Evolutionary conservation across 2,797 vertebrate genomes (phyloP).

Genomic region (Chaenodraco wilsoni): DNA sequence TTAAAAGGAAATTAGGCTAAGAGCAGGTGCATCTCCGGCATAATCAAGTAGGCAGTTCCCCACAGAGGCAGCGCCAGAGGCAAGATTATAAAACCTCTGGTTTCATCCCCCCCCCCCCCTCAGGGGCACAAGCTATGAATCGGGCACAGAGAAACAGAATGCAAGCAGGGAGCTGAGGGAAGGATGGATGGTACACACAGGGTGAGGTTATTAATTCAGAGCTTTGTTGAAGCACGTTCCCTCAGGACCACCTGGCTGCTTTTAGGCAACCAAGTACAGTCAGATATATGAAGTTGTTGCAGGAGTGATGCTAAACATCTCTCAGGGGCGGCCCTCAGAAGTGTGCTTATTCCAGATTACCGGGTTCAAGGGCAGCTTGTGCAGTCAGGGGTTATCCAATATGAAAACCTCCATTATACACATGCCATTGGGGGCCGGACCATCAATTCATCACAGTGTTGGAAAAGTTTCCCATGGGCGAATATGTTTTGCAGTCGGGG

Average conservation of each 20-base stretch:
- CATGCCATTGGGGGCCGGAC: slow-evolving; percentile 33
- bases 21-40: slow-evolving; percentile 63
- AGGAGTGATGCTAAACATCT: slow-evolving; percentile 51
- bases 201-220: slow-evolving; percentile 62
- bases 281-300: slow-evolving; percentile 38
- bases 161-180: slow-evolving; percentile 34
- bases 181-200: slow-evolving; percentile 45
- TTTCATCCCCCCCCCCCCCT: slow-evolving; percentile 30
- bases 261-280: slow-evolving; percentile 39
- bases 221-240: slow-evolving; percentile 57
- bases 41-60: slow-evolving; percentile 61
- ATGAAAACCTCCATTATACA: slow-evolving; percentile 41
- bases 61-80: slow-evolving; percentile 40
- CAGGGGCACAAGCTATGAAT: slow-evolving; percentile 41
- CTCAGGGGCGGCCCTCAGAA: slow-evolving; percentile 24
- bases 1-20: slow-evolving; percentile 67
- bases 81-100: slow-evolving; percentile 46
- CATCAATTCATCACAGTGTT: slow-evolving; percentile 42
- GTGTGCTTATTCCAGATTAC: slow-evolving; percentile 19
- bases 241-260: slow-evolving; percentile 46
- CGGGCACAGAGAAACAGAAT: slow-evolving; percentile 20
- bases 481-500: slow-evolving; percentile 12
- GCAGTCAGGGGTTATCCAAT: slow-evolving; percentile 31
- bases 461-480: slow-evolving; percentile 13
- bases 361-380: slow-evolving; percentile 24